Conservation (phyloP, 1,140 invertebrate species). For the Prorops nasuta region DNA sequence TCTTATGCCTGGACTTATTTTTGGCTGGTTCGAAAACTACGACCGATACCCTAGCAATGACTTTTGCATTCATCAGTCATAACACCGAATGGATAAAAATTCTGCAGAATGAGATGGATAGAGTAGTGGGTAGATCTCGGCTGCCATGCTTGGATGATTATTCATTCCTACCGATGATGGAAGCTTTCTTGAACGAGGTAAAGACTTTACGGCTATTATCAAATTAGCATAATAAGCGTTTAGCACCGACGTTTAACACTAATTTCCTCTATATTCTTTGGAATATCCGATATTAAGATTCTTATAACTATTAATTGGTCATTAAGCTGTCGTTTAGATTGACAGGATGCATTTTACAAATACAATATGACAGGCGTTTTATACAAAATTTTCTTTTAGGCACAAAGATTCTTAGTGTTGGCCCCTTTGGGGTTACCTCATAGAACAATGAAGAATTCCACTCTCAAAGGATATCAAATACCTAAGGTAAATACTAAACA, state of each 20-base stretch:
- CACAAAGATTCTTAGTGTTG: slow-evolving; percentile 60
- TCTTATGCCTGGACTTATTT: slow-evolving; percentile 69
- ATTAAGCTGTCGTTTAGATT: no score
- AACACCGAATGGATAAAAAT: slow-evolving; percentile 66
- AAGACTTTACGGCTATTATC: slow-evolving; percentile 5
- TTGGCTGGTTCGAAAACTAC: slow-evolving; percentile 72
- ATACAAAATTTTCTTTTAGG: slow-evolving; percentile 39
- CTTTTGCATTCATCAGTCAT: slow-evolving; percentile 64
- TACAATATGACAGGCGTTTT: no score
- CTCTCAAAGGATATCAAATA: slow-evolving; percentile 62
- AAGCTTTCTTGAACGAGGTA: slow-evolving; percentile 56
- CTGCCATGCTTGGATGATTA: slow-evolving; percentile 62
- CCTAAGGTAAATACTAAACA: slow-evolving; percentile 61
- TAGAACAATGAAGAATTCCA: slow-evolving; percentile 57
- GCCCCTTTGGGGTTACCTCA: slow-evolving; percentile 66
- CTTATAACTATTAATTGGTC: no score
- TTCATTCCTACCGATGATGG: slow-evolving; percentile 37
- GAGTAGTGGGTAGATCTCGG: slow-evolving; percentile 61
- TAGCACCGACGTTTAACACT: no score
- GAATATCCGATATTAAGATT: no score
- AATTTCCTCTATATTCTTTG: no score
- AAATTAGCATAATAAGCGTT: slow-evolving; percentile 9
- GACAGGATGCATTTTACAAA: no score
- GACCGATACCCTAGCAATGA: slow-evolving; percentile 63
- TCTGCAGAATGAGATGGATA: slow-evolving; percentile 69